Evolutionary conservation across 2,113 vertebrate genomes (phyloP).

Genomic region (Strigops habroptila): DNA sequence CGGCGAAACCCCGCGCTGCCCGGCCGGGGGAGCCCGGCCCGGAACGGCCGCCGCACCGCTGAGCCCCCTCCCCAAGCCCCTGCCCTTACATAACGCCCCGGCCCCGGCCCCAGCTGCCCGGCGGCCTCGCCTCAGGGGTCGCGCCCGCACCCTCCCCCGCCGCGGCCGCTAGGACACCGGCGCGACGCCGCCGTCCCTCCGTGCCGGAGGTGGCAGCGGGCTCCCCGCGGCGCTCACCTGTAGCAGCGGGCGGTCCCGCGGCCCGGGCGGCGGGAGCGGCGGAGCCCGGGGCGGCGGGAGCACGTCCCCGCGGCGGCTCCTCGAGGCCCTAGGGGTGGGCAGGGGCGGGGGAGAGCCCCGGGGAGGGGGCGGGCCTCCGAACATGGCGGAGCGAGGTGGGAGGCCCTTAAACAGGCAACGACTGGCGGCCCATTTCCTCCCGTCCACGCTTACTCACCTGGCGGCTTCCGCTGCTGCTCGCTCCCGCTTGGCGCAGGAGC

Average conservation of each 20-base stretch:
- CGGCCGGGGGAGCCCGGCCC: background rate
- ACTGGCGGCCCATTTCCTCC: background rate
- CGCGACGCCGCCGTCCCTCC: background rate
- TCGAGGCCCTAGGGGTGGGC: background rate
- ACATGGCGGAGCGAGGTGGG: constrained; percentile 3
- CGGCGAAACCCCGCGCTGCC: background rate
- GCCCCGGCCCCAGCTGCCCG: too few relatives aligned
- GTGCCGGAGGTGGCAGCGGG: too few relatives aligned
- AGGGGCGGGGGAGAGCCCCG: background rate
- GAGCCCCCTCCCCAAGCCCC: background rate
- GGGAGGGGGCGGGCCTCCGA: background rate
- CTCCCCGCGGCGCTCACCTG: background rate
- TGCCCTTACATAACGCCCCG: background rate
- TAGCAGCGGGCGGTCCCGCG: background rate
- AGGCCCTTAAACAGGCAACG: constrained; percentile 1
- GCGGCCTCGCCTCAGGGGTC: background rate
- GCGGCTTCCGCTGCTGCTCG: background rate
- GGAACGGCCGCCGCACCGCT: background rate
- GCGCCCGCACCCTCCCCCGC: background rate
- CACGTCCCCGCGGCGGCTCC: background rate
- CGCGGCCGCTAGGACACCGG: background rate
- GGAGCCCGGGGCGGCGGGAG: background rate
- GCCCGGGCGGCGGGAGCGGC: background rate
- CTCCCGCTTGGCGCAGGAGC: too few relatives aligned
- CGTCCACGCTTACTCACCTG: background rate